Evolutionary conservation across 2,797 vertebrate species (phyloP), one percentile per base, ranked within the genome.

Genomic region (Coilia nasus): DNA sequence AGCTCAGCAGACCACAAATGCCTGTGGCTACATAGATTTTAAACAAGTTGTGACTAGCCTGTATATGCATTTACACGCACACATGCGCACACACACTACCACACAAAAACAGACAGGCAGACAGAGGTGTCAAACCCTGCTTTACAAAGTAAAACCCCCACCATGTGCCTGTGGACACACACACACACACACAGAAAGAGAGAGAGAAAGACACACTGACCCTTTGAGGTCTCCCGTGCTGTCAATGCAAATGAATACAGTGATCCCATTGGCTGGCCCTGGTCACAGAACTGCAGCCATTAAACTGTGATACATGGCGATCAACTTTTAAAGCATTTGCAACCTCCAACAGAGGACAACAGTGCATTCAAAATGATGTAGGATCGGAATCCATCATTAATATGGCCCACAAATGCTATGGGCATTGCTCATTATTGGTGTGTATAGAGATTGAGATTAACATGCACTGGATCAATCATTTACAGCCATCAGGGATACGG

Each of bases 281-380:
- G 50, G 44, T 54, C 82, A 54, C 31, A 78, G 50, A 57, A 80
- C 25, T 28, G n/a, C 25, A 57, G 60, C 81, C 21, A 75, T 84
- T 19, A 75, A 46, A 19, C 62, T 59, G 35, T 78, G 71, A 82
- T 75, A 84, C 83, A 86, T 83, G 19, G 15, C 83, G 80, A 56
- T 85, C 25, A 67, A 86, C 81, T 71, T 57, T 31, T 59, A 85
- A 54, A 82, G 54, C 56, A n/a, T 35, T 47, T 12, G 56, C 17
- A 67, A 84, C 44, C 31, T 46, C 21, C 2, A 25, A 19, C 23
- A 47, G 80, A 85, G 62, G 57, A 47, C 81, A 21, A 1, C 1
- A 23, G 81, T 47, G 47, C 81, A 82, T 84, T 86, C 71, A 59
- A 14, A 64, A 44, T 78, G 71, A 44, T 44, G 17, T 19, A 78